Conservation (phyloP, 2,888 invertebrate genomes). For the Didymodactylos carnosus region DNA sequence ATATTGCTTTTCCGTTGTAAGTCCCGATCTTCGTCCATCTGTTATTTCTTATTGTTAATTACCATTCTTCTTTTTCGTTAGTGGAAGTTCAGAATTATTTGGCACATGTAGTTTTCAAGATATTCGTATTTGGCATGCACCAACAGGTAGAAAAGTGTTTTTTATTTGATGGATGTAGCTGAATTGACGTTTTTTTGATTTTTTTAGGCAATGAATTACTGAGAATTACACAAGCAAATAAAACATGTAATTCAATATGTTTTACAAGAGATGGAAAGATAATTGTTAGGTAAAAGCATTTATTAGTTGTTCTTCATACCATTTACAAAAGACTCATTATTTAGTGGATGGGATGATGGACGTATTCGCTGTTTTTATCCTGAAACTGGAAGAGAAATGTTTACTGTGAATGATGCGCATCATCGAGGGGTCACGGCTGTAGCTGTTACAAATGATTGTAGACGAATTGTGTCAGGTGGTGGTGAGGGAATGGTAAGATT, state of each 20-base stretch:
- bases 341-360: constrained; percentile 34
- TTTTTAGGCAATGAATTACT: constrained; percentile 62
- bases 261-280: constrained; percentile 59
- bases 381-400: constrained; percentile 56
- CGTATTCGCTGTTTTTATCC: constrained; percentile 33
- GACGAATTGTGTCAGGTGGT: constrained; percentile 61
- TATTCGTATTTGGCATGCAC: constrained; percentile 52
- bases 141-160: no score
- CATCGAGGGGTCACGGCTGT: constrained; percentile 69
- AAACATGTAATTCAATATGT: constrained; percentile 55
- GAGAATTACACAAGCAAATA: constrained; percentile 65
- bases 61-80: constrained; percentile 25
- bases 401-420: constrained; percentile 66
- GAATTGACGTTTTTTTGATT: no score
- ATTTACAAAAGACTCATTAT: background rate
- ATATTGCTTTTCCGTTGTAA: constrained; percentile 62
- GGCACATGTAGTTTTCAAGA: constrained; percentile 65
- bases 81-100: constrained; percentile 60
- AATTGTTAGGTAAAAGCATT: constrained; percentile 42
- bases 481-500: constrained; percentile 60
- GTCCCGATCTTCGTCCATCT: constrained; percentile 19
- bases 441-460: constrained; percentile 49
- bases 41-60: background rate
- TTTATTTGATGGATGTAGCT: no score
- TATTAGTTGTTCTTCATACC: no score